Conservation (phyloP, 2,888 invertebrate genomes). For the Thymelicus acteon region DNA sequence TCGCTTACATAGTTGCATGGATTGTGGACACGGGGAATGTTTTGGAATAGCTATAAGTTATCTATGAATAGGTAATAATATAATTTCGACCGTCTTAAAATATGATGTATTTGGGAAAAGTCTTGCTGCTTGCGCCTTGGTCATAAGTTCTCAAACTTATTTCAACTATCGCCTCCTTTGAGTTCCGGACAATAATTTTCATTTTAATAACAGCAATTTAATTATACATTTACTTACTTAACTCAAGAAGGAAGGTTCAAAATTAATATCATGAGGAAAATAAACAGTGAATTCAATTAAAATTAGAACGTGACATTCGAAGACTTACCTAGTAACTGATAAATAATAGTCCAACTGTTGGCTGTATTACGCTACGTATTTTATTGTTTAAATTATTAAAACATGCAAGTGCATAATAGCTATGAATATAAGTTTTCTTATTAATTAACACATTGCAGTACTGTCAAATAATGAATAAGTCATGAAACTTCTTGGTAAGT, state of each 20-base stretch:
- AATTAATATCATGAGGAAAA: not conserved
- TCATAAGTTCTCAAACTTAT: no score
- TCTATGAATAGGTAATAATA: no score
- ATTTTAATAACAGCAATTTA: no score
- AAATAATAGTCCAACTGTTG: not conserved
- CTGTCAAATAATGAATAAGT: not conserved
- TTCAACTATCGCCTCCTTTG: no score
- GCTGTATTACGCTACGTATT: not conserved
- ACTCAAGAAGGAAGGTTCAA: not conserved
- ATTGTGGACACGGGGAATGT: no score
- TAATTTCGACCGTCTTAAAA: no score
- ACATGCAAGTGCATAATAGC: not conserved
- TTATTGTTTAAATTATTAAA: not conserved
- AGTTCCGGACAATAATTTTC: no score
- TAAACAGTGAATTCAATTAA: not conserved
- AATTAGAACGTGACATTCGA: not conserved
- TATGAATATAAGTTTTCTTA: not conserved
- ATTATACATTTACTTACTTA: not conserved
- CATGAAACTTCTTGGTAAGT: slow-evolving; percentile 19
- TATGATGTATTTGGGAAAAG: no score
- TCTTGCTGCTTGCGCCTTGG: no score
- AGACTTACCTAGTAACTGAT: not conserved
- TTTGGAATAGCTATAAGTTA: no score
- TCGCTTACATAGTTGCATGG: no score
- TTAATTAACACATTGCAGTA: not conserved